Evolutionary conservation across 2,797 vertebrate species (phyloP), one percentile per base, ranked within the genome.

Genomic region (Triplophysa yarkandensis): DNA sequence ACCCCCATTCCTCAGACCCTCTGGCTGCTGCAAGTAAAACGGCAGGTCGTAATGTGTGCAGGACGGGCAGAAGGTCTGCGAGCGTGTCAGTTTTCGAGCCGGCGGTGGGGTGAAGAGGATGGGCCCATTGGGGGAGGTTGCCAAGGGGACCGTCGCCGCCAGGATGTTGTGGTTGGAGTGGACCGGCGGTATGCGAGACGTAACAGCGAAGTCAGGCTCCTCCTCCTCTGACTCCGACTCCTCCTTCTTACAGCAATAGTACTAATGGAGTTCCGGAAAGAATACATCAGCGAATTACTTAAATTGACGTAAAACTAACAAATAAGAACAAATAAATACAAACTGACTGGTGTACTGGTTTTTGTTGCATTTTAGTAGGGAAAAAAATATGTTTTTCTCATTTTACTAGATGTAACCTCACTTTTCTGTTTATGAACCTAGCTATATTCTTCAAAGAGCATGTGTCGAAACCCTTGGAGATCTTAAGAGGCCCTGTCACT

Each of bases 231-330:
- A 97, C 91, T 98, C 95, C 0, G 94, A 92, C 80, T 96, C 96
- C 82, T 97, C 97, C 86, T 96, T 96, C 90, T 96, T 98, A 90
- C 97, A 98, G 91, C 97, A 99, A 87, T 98, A 98, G 83, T 99
- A 99, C 97, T 99, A 86, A 44, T 70, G 34, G 61, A 6, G 44
- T 50, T 17, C 57, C 41, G 13, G n/a, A 74, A 28, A 30, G 0
- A 36, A 43, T 16, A 32, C 7, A 32, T 32, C 7, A 32, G 7
- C 3, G 32, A 32, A 4, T 3, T 3, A 32, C 7, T 3, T 32
- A 32, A 4, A 0, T n/a, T n/a, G n/a, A n/a, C n/a, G n/a, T n/a
- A n/a, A n/a, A n/a, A n/a, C n/a, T n/a, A n/a, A 39, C 9, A 39
- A 14, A 39, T 39, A 39, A 11, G 36, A 2, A 13, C 11, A 43